These are phyloP conservation scores for Tretioscincus oriximinensis DNA, from an alignment of 2,113 vertebrate genomes.

Conservation along the genomic window DNA sequence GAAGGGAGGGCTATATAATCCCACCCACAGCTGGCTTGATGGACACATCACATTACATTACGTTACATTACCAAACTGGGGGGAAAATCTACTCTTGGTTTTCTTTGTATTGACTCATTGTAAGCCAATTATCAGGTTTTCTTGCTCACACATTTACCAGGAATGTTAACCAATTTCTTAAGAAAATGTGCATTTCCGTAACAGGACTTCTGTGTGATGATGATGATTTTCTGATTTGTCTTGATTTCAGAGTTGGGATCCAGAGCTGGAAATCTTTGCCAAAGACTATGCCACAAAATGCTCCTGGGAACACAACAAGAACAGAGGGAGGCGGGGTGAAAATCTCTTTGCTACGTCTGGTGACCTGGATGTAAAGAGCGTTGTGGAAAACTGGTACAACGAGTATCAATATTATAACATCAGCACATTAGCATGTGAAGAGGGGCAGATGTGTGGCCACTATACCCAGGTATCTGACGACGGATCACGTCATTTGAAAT, in stretches of 20 bases:
- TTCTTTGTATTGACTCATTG: background rate
- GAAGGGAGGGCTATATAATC: too few relatives aligned
- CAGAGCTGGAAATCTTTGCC: conserved; percentile 70
- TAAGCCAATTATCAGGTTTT: background rate
- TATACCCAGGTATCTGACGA: conserved; percentile 74
- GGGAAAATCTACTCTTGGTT: background rate
- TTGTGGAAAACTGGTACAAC: conserved; percentile 66
- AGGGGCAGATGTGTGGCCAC: conserved; percentile 74
- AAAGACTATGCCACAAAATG: conserved; percentile 74
- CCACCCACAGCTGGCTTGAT: background rate
- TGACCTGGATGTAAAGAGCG: conserved; percentile 64
- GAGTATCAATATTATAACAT: conserved; percentile 74
- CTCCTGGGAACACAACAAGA: conserved; percentile 79
- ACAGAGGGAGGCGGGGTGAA: conserved; percentile 70
- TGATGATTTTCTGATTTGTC: background rate
- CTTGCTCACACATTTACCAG: background rate
- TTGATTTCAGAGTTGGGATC: conserved; percentile 73
- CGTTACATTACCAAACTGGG: background rate
- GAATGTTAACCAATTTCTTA: background rate
- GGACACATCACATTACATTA: too few relatives aligned
- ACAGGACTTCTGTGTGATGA: background rate
- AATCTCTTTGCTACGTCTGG: conserved; percentile 77
- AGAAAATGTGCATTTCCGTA: background rate
- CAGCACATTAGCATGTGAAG: conserved; percentile 51
- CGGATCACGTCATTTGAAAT: background rate